Evolutionary conservation across 2,113 vertebrate species (phyloP), one percentile per base, ranked within the genome.

Genomic region (Cyanoramphus novaezelandiae): DNA sequence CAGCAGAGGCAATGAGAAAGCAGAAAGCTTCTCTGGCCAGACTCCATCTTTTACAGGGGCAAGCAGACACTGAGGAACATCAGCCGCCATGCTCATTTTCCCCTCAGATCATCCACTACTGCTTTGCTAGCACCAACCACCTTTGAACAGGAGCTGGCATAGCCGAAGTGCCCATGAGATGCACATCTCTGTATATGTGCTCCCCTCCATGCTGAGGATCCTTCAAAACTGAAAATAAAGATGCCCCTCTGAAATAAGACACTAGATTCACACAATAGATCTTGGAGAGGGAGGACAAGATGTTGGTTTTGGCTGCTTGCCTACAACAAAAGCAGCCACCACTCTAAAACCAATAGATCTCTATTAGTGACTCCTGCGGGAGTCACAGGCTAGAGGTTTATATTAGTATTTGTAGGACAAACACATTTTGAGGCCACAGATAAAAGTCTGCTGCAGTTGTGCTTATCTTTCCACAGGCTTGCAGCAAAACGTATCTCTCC

Each of bases 1-100:
- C 50, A 43, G 50, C 8, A 13, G 10, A 57, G 43, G 33, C 37
- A 23, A 16, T 8, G 62, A 44, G 39, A 84, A 80, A 86, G 92
- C 68, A 83, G 83, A 94, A 94, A 97, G 92, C 82, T 88, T 81
- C 83, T 91, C 80, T 94, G 92, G 88, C 76, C 43, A 9, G 72
- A 33, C 37, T 96, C 88, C 91, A 90, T 86, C n/a, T 71, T 29
- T 63, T 44, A 27, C 13, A 10, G 18, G 28, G 18, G n/a, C 25
- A 67, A 37, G 24, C 13, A 50, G 62, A 43, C 37, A 18, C 39
- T 0, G 7, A 49, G 59, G 44, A 79, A 39, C 71, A 72, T 13
- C 63, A 39, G n/a, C 23, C 20, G 33, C 25, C 10, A 13, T 29
- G 67, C 62, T 47, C 33, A 20, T 29, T 81, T 68, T 29, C 6